Evolutionary conservation across 2,797 vertebrate genomes (phyloP), one percentile per base, ranked within the genome.

Genomic region (Halcyon smyrnensis): DNA sequence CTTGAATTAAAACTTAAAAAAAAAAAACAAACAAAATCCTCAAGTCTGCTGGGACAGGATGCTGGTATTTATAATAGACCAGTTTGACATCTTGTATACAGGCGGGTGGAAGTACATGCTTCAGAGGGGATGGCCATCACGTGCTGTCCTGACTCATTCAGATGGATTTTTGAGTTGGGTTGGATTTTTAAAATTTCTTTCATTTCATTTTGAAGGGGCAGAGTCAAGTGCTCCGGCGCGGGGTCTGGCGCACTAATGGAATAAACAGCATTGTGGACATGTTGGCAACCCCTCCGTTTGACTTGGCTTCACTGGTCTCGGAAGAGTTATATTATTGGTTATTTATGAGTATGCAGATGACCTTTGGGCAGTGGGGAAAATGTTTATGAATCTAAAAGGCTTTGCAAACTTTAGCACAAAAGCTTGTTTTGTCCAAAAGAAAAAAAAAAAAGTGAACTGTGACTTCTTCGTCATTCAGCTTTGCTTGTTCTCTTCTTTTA

Each of bases 351-450:
- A 96, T 95, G 92, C 1, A 2, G 84, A 86, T 96, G 96, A 97
- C 94, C 92, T 97, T 83, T 96, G 76, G 43, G 83, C 87, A 84
- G 94, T 60, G 75, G 68, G 83, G 84, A 71, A 95, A 96, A 95
- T 93, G 93, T 97, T 97, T 96, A 92, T 95, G 92, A 89, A 96
- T 84, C 86, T 96, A 92, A 93, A 97, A 91, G 63, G 39, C 94
- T 95, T 92, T 1, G 0, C 82, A 94, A 92, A 92, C 65, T 82
- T 92, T n/a, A 93, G 63, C 82, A 96, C 92, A 95, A 95, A 94
- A 96, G 27, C 48, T 73, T 81, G 75, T 93, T 96, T 95, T 95
- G 80, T 96, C 87, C 57, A 84, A 74, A 97, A 95, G 34, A 87
- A 80, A 84, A 54, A 80, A 84, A 54, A 79, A 71, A 83, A 30